Percentiles rank a stretch among this genome's conserved stretches.
phyloP scores from a whole-genome alignment of 2,113 vertebrate genomes.

The Trematomus loennbergii region DNA sequence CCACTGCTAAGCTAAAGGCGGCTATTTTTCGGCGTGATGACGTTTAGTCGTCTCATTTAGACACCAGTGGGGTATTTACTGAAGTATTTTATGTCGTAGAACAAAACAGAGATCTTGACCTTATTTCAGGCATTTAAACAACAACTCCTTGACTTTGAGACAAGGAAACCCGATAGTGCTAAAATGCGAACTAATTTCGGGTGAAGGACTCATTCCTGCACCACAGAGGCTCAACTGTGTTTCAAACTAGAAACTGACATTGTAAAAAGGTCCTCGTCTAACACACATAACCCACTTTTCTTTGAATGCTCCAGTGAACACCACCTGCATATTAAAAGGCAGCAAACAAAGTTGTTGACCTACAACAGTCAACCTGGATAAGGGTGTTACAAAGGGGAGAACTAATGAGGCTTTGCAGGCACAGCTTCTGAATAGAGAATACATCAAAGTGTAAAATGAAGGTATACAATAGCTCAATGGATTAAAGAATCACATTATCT shows the following conservation, averaged over 20 bases:
- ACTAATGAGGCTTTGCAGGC: conserved; percentile 31
- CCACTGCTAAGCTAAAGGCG: no score
- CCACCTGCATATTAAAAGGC: conserved; percentile 44
- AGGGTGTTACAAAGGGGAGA: conserved; percentile 36
- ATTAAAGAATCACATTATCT: background rate
- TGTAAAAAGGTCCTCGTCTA: conserved; percentile 22
- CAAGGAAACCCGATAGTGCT: no score
- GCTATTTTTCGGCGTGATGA: no score
- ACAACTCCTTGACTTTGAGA: no score
- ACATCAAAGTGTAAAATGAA: background rate
- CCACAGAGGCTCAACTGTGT: background rate
- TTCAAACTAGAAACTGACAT: no score
- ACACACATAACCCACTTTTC: conserved; percentile 26
- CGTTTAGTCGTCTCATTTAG: no score
- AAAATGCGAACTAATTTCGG: no score
- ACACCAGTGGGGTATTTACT: no score
- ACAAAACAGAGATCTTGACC: no score
- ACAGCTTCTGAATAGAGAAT: background rate
- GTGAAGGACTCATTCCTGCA: background rate
- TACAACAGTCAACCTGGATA: conserved; percentile 54
- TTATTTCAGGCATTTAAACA: no score
- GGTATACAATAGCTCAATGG: background rate
- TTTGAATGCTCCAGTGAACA: conserved; percentile 33
- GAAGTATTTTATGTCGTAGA: no score
- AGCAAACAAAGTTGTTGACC: conserved; percentile 52